Conservation (phyloP, 2,113 vertebrate genomes). For the Acrocephalus arundinaceus region DNA sequence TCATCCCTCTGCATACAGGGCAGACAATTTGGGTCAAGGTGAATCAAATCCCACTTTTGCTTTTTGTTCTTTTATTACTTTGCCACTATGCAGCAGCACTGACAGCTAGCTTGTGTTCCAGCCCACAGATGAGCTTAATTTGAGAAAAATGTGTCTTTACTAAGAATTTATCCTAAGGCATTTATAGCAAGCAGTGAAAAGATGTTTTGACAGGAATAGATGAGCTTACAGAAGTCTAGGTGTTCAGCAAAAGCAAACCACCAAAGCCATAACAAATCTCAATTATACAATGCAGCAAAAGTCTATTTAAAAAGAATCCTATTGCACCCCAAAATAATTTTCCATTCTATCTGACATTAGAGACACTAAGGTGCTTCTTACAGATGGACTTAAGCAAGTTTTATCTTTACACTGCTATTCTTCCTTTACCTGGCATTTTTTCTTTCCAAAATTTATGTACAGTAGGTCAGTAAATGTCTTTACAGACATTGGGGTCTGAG, state of each 20-base stretch:
- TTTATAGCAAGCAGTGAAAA: neutral
- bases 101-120: neutral
- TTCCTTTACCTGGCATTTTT: neutral
- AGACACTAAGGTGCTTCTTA: neutral
- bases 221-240: neutral
- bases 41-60: neutral
- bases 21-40: neutral
- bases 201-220: neutral
- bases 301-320: neutral
- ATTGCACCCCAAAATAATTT: neutral
- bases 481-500: neutral
- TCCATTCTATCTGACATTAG: neutral
- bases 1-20: neutral
- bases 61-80: neutral
- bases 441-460: neutral
- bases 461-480: neutral
- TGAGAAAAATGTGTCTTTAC: neutral
- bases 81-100: neutral
- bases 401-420: neutral
- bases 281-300: neutral
- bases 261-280: neutral
- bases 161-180: neutral
- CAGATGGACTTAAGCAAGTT: neutral
- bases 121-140: neutral
- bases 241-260: neutral